Evolutionary conservation across 2,113 vertebrate species (phyloP), one percentile per base, ranked within the genome.

Genomic region (Cinclus cinclus): DNA sequence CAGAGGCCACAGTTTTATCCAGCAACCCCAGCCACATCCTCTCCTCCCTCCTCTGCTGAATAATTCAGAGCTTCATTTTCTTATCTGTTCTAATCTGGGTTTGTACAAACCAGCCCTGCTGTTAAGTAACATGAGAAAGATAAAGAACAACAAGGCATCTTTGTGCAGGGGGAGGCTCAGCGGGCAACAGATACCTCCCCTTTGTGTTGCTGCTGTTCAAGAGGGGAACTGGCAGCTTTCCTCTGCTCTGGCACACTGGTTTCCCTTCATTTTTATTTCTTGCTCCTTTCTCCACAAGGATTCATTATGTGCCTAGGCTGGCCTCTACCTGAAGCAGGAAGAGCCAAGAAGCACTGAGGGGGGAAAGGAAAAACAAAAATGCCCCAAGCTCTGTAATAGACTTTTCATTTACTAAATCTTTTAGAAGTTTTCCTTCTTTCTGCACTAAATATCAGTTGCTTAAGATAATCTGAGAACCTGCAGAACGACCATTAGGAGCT

Each of bases 361-460:
- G 41, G 39, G 4, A 14, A 35, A 13, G 4, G 11, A 33, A 76
- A 71, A 70, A 56, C 75, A 77, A n/a, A 65, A 24, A n/a, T 33
- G 10, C 68, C 63, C 37, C 50, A 67, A 92, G 77, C 62, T 96
- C 70, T 83, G 39, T 84, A 96, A 96, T 60, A 97, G 94, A 89
- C 87, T 96, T 96, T 96, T 90, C 91, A 84, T 96, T 97, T 97
- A 76, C 75, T 97, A 89, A 96, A 95, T 87, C 77, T 95, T 94
- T 95, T 63, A 89, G 85, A 96, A 96, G 91, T 95, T 96, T 95
- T 92, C 67, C 74, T 80, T 94, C 89, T 94, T 96, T 97, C 88
- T 93, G 78, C 86, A 93, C 96, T 97, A 96, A 97, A 96, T 97
- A 97, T 94, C 90, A 60, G 92, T 96, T 97, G 86, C 91, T 97